These are phyloP conservation scores for Hapalemur alaotrensis DNA, from an alignment of 2,797 vertebrate species.

Conservation along the genomic window DNA sequence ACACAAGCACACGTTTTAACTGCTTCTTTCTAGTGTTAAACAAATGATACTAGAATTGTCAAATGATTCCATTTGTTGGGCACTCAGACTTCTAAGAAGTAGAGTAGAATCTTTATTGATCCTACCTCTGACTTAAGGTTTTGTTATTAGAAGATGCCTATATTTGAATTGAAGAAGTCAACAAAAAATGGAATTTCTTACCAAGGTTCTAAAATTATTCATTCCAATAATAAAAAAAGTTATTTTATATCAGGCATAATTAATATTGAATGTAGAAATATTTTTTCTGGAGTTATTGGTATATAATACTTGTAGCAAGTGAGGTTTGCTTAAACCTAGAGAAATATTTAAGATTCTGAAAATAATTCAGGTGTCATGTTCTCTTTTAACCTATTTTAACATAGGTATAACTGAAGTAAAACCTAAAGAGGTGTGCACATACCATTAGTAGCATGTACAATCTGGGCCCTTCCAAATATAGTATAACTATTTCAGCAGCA, in stretches of 20 bases:
- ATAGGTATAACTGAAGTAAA: not conserved
- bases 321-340: not conserved
- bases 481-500: not conserved
- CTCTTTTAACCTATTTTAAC: not conserved
- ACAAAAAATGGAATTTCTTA: not conserved
- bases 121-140: not conserved
- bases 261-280: not conserved
- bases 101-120: not conserved
- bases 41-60: not conserved
- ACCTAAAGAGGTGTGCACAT: not conserved
- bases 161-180: not conserved
- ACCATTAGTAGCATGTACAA: not conserved
- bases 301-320: not conserved
- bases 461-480: constrained; percentile 1
- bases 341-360: constrained; percentile 27
- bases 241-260: not conserved
- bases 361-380: not conserved
- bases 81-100: not conserved
- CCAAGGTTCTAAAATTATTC: not conserved
- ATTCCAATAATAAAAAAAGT: not conserved
- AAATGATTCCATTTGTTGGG: not conserved
- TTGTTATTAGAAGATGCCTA: not conserved
- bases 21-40: not conserved
- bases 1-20: not conserved
- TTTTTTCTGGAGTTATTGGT: not conserved